Evolutionary conservation across 2,113 vertebrate genomes (phyloP), one percentile per base, ranked within the genome.

Genomic region (Apistogramma diplotaenia): DNA sequence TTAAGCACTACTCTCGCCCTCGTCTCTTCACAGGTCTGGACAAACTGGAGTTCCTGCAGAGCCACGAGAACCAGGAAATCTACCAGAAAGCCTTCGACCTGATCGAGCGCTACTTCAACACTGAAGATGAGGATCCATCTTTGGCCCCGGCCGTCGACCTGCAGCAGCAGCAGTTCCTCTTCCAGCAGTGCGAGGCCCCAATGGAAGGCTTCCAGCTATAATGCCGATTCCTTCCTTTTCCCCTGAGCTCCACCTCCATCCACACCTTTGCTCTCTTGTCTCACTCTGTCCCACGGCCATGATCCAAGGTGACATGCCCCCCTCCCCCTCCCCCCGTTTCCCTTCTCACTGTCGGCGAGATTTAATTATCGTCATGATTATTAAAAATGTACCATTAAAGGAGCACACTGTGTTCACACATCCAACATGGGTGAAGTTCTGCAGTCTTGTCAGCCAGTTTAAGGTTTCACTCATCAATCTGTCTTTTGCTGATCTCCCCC

Each of bases 121-220:
- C 97, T 1, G 98, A 99, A 72, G 98, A 99, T 29, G 98, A 99
- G 89, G 98, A 99, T 87, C 96, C 96, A 60, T 96, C 96, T 81
- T 95, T 99, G 87, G 96, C 96, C 23, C 98, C 98, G 1, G 97
- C 97, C 51, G 98, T 99, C n/a, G 98, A 99, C 88, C 91, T 99
- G 91, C 96, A 93, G 94, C 98, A 99, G 95, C 98, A 99, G 90
- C 98, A 99, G 94, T 99, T 97, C 93, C 98, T 99, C 94, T 99
- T 99, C 95, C 97, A 98, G 94, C 98, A 99, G 94, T 97, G 97
- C 43, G 98, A 99, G 93, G 97, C 97, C 87, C 98, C 98, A 60
- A 98, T 99, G 97, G 98, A 99, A 92, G 97, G 98, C 86, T 99
- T 99, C 94, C 98, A 99, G 96, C 97, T 99, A 94, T 99, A 97